Percentiles rank a stretch among this genome's conserved stretches.
These are phyloP conservation scores for Epinotia nisella DNA, from an alignment of 2,888 invertebrate species.

Conservation along the genomic window DNA sequence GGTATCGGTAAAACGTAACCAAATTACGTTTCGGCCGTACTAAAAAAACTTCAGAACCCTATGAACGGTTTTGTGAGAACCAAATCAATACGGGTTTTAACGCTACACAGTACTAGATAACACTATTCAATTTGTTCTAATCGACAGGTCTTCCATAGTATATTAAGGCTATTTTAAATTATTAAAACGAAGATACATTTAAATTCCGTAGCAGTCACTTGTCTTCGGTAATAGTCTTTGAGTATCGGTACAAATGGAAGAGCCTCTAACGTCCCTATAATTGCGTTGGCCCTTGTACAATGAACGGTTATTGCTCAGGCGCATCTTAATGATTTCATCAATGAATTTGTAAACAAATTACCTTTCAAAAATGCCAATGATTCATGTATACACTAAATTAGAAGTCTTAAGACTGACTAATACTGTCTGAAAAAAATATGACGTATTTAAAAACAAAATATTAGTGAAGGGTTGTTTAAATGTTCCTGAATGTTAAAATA, in stretches of 20 bases:
- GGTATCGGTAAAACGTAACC: background rate
- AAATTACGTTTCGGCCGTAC: background rate
- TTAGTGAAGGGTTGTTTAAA: background rate
- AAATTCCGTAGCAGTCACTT: slow-evolving; percentile 6
- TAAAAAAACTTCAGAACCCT: background rate
- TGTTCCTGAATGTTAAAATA: background rate
- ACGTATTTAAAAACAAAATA: background rate
- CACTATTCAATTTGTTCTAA: background rate
- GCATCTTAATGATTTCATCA: slow-evolving; percentile 33
- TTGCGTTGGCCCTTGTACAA: slow-evolving; percentile 4
- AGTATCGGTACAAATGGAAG: slow-evolving; percentile 24
- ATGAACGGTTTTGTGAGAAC: background rate
- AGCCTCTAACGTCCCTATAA: slow-evolving; percentile 21
- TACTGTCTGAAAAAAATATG: background rate
- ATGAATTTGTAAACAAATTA: slow-evolving; percentile 27
- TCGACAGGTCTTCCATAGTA: background rate
- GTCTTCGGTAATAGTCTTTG: slow-evolving; percentile 6
- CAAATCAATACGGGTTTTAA: background rate
- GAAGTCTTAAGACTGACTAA: too few species aligned
- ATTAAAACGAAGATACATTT: background rate
- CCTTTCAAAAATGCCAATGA: slow-evolving; percentile 23
- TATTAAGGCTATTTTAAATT: background rate
- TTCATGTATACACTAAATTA: background rate
- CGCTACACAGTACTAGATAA: too few species aligned
- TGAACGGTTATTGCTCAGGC: slow-evolving; percentile 19